Evolutionary conservation across 2,797 vertebrate species (phyloP).

Genomic region (Helostoma temminkii): DNA sequence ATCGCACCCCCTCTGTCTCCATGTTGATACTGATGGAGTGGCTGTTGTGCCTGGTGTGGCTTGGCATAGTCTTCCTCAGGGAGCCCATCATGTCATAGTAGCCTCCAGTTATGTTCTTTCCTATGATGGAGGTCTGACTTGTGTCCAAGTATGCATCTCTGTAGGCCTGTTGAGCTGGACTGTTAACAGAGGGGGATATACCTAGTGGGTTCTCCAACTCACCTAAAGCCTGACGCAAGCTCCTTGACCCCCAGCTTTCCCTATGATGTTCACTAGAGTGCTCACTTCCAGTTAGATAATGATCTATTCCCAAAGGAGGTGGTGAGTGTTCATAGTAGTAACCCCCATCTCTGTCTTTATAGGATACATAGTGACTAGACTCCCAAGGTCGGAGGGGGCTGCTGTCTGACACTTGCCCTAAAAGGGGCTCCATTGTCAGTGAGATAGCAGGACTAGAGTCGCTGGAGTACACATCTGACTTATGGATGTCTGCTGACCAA

Average conservation of each 20-base stretch:
- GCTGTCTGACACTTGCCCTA: constrained; percentile 80
- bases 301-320: constrained; percentile 68
- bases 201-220: constrained; percentile 88
- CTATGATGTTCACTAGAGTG: constrained; percentile 61
- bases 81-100: constrained; percentile 90
- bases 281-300: constrained; percentile 75
- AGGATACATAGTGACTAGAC: constrained; percentile 86
- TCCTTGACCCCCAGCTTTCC: constrained; percentile 88
- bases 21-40: constrained; percentile 85
- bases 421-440: constrained; percentile 91
- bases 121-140: constrained; percentile 63
- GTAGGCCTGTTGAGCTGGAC: constrained; percentile 73
- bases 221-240: constrained; percentile 80
- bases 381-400: constrained; percentile 83
- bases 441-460: constrained; percentile 87
- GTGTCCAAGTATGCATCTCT: constrained; percentile 79
- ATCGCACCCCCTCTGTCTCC: constrained; percentile 82
- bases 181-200: constrained; percentile 75
- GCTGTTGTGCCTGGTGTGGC: constrained; percentile 67
- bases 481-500: constrained; percentile 84
- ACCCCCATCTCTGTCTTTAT: constrained; percentile 82
- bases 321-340: constrained; percentile 85
- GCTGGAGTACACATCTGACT: constrained; percentile 81
- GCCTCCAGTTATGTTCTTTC: constrained; percentile 76
- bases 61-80: constrained; percentile 86